Base-by-base conservation (phyloP, 2,888 invertebrate genomes). In the Rotaria macrura region DNA sequence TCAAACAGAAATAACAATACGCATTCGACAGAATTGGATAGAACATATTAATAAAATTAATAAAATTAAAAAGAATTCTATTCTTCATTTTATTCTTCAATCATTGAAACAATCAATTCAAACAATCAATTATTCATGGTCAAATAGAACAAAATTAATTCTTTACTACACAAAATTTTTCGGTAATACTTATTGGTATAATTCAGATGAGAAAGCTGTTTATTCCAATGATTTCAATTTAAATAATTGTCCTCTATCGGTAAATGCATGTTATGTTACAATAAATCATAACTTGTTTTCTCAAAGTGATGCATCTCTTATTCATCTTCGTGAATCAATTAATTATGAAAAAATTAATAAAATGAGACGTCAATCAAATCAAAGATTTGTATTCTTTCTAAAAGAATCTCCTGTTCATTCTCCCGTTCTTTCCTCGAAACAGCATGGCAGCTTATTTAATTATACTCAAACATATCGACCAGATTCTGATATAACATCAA, bases 381-480 rank as follows among this genome's bases (percentile, higher is more conserved):
- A 85, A 84, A 38, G 65, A 52, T 85, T 84, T 49, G 52, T 85
- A 7, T 85, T 84, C 65, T 29, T 54, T 34, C 10, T 85, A 17
- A 74, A 43, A 29, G 85, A 85, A 84, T 85, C 85, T n/a, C 85
- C 84, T 43, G 9, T 65, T 17, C 85, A 85, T 49, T 84, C 83
- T 54, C 38, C 72, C 38, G 40, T 23, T 17, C 72, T 84, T 29
- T 65, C 49, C 2, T 34, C 65, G 20, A 34, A 34, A 65, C 43
- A 47, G 2, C 54, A 72, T 85, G 40, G 43, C 10, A 17, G 52
- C 20, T 79, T 84, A 54, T 88, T 89, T 85, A 89, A 89, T 87
- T 87, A 87, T 87, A 88, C 89, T 2, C 87, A 87, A 87, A 88
- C 88, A 9, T 88, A 88, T 83, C 84, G 88, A 40, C 72, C 72